Conservation (phyloP, 2,888 invertebrate genomes). For the Lottia scabra region DNA sequence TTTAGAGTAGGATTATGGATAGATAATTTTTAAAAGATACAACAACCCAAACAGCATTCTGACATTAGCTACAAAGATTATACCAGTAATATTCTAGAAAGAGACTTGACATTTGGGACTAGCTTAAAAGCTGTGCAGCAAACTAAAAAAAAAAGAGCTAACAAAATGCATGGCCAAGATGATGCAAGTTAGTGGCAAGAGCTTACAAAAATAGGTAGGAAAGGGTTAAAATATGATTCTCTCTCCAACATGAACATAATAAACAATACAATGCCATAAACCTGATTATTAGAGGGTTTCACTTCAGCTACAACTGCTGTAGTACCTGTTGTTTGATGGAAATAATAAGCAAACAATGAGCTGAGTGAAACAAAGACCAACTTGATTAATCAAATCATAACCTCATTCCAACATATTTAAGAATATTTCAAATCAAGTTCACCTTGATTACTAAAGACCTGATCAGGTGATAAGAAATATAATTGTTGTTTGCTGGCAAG, state of each 20-base stretch:
- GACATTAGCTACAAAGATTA: too few species aligned
- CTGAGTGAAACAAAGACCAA: slow-evolving; percentile 3
- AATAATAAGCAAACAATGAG: slow-evolving; percentile 7
- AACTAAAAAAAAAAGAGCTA: not conserved
- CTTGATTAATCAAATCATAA: not conserved
- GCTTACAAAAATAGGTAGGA: slow-evolving; percentile 2
- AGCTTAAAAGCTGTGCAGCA: slow-evolving; percentile 1
- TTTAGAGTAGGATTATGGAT: too few species aligned
- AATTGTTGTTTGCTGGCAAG: not conserved
- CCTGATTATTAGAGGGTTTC: slow-evolving; percentile 4
- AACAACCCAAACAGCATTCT: too few species aligned
- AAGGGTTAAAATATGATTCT: slow-evolving; percentile 3
- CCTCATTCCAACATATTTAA: too few species aligned
- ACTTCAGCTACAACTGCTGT: slow-evolving; percentile 3
- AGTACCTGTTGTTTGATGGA: not conserved
- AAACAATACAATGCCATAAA: slow-evolving; percentile 4
- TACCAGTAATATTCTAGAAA: too few species aligned
- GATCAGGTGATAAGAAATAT: not conserved
- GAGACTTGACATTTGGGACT: not conserved
- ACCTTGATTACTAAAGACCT: not conserved
- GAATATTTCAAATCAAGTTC: too few species aligned
- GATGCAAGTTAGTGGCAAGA: slow-evolving; percentile 7
- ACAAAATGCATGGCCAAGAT: slow-evolving; percentile 3
- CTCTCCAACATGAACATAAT: slow-evolving; percentile 3
- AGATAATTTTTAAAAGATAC: too few species aligned